Percentiles rank a stretch among this genome's conserved stretches.
phyloP scores from a whole-genome alignment of 2,888 invertebrate species.

The Nemotelus nigrinus region DNA sequence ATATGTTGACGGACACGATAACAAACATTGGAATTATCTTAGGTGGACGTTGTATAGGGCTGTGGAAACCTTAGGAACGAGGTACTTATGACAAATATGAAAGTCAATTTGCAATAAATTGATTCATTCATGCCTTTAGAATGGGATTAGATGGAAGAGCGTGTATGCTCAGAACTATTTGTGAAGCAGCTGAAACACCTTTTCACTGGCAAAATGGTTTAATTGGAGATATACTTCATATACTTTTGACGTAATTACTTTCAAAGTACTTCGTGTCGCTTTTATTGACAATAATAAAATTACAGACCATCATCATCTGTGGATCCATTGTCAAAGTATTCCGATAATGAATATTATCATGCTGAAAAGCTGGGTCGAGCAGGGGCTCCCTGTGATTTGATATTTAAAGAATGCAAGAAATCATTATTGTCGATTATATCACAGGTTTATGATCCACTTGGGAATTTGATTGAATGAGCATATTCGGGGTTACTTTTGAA shows the following conservation, averaged over 20 bases:
- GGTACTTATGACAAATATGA: conserved; percentile 61
- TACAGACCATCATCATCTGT: conserved; percentile 75
- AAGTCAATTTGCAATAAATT: background rate
- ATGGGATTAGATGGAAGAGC: conserved; percentile 73
- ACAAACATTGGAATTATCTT: conserved; percentile 57
- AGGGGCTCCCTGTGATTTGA: conserved; percentile 58
- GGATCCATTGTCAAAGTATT: conserved; percentile 72
- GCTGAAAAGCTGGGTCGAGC: conserved; percentile 75
- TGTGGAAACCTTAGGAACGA: conserved; percentile 69
- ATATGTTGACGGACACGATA: background rate
- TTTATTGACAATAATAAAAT: conserved; percentile 24
- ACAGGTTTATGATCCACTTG: conserved; percentile 38
- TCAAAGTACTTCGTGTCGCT: conserved; percentile 15
- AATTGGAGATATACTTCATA: conserved; percentile 78
- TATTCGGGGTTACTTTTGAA: too few relatives aligned
- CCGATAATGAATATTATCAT: conserved; percentile 77
- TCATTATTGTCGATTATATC: conserved; percentile 60
- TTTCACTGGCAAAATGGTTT: conserved; percentile 76
- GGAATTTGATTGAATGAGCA: too few relatives aligned
- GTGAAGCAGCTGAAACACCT: conserved; percentile 77
- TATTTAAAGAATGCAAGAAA: conserved; percentile 58
- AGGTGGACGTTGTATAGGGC: conserved; percentile 76
- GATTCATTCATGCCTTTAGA: conserved; percentile 63
- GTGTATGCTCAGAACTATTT: conserved; percentile 79
- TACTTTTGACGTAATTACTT: conserved; percentile 76